Base-by-base conservation (phyloP, 1,140 invertebrate species). In the Maconellicoccus hirsutus region DNA sequence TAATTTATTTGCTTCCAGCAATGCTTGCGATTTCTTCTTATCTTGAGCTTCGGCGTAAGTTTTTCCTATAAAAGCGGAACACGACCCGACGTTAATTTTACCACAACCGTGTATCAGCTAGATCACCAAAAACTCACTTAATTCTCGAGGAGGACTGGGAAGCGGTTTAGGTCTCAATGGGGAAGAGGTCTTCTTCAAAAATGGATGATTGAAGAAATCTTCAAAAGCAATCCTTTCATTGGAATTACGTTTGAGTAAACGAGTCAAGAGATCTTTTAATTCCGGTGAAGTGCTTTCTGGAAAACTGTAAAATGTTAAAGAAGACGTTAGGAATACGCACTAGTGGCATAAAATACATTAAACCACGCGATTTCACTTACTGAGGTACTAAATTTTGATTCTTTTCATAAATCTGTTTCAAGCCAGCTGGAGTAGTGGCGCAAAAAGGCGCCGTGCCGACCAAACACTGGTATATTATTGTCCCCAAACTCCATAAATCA, bases 361-460 rank as follows among this genome's bases (percentile, higher is more conserved):
- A n/a, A 33, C 29, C 3, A 33, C 12, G 29, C 3, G 29, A n/a
- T n/a, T n/a, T n/a, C n/a, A 82, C 86, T 83, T 85, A 96, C 93
- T 94, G 96, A 74, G 97, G 97, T 71, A 90, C 86, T 72, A 99
- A 83, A 80, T 97, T 93, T n/a, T 88, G 85, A 81, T 95, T 96
- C 78, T 94, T 94, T 79, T 99, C 97, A 79, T 99, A 99, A 80
- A 93, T 98, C 75, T 89, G 86, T 82, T 98, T 98, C 22, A 99
- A 83, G 72, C 95, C 94, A 79, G 98, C 96, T n/a, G 98, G 98
- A 39, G 94, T 98, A 76, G 93, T 91, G 52, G 97, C 97, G 81
- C 96, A 90, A 81, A 99, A 99, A 52, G 98, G 96, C 66, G 97
- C 96, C 80, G 96, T 97, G 59, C 97, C 96, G 69, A 95, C 98